phyloP scores from a whole-genome alignment of 2,888 invertebrate genomes.

The Archaeoteleia sp. region DNA sequence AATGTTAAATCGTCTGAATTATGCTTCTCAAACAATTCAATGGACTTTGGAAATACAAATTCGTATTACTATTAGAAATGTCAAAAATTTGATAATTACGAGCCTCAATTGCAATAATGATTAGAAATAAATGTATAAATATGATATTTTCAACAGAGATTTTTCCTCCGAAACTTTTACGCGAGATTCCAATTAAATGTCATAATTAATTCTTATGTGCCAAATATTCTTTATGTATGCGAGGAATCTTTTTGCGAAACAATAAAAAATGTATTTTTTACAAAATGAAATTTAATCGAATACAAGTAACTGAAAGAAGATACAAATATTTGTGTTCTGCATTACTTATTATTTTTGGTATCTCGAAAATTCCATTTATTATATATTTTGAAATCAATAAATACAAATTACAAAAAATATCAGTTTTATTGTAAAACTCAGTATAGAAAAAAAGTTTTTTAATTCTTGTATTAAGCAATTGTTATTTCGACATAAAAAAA shows the following conservation, averaged over 20 bases:
- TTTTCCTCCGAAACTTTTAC: slow-evolving; percentile 13
- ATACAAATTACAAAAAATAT: too few species aligned
- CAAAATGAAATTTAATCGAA: too few species aligned
- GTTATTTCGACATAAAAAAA: too few species aligned
- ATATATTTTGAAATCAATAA: too few species aligned
- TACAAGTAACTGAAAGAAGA: too few species aligned
- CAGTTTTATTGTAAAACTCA: too few species aligned
- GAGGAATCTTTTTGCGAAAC: not conserved
- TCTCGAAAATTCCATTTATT: too few species aligned
- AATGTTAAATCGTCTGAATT: slow-evolving; percentile 15
- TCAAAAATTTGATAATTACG: slow-evolving; percentile 44
- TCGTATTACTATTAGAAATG: slow-evolving; percentile 23
- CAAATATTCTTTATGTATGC: slow-evolving; percentile 18
- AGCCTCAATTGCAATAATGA: slow-evolving; percentile 36
- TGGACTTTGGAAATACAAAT: slow-evolving; percentile 2
- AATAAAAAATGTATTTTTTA: slow-evolving; percentile 15
- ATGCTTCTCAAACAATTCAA: slow-evolving; percentile 3
- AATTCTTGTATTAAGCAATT: too few species aligned
- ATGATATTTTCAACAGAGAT: not conserved
- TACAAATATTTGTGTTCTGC: too few species aligned
- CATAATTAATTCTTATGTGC: slow-evolving; percentile 26
- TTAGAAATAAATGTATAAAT: slow-evolving; percentile 1
- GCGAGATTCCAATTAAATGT: slow-evolving; percentile 15
- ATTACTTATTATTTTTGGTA: too few species aligned
- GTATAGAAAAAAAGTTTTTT: too few species aligned